Evolutionary conservation across 2,888 invertebrate species (phyloP).

Genomic region (Cosmorhoe ocellata): DNA sequence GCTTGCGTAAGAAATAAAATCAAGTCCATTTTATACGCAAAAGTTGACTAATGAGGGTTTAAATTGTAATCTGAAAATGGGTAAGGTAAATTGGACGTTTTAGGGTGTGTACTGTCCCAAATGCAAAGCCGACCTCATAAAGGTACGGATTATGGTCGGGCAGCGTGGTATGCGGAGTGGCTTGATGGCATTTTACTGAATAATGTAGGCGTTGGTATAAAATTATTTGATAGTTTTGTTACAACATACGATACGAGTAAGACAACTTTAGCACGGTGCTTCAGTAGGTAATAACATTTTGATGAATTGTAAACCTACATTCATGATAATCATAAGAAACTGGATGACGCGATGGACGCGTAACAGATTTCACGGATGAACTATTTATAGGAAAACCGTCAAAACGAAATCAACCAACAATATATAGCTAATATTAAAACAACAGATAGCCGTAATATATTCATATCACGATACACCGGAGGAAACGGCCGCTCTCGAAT

Average conservation of each 20-base stretch:
- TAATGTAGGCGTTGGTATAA: background rate
- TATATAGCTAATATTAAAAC: slow-evolving; percentile 1
- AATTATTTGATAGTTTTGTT: background rate
- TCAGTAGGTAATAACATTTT: too few relatives aligned
- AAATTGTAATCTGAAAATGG: slow-evolving; percentile 3
- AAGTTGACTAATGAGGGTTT: background rate
- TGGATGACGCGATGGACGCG: too few relatives aligned
- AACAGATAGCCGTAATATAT: slow-evolving; percentile 34
- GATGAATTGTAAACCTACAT: too few relatives aligned
- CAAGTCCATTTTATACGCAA: too few relatives aligned
- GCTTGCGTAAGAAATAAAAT: too few relatives aligned
- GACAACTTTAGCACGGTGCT: too few relatives aligned
- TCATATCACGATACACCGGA: slow-evolving; percentile 46
- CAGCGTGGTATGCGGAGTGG: background rate
- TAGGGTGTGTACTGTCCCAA: slow-evolving; percentile 11
- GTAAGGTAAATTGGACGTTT: slow-evolving; percentile 1
- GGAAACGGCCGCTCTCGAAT: slow-evolving; percentile 50
- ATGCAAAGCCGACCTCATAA: slow-evolving; percentile 14
- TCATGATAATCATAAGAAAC: too few relatives aligned
- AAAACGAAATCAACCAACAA: background rate
- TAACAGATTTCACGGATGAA: background rate
- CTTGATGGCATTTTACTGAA: slow-evolving; percentile 2
- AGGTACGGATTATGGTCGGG: slow-evolving; percentile 11
- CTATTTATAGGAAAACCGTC: background rate
- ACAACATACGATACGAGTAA: too few relatives aligned